Base-by-base conservation (phyloP, 1,140 invertebrate species). In the Trypoxylus dichotomus region DNA sequence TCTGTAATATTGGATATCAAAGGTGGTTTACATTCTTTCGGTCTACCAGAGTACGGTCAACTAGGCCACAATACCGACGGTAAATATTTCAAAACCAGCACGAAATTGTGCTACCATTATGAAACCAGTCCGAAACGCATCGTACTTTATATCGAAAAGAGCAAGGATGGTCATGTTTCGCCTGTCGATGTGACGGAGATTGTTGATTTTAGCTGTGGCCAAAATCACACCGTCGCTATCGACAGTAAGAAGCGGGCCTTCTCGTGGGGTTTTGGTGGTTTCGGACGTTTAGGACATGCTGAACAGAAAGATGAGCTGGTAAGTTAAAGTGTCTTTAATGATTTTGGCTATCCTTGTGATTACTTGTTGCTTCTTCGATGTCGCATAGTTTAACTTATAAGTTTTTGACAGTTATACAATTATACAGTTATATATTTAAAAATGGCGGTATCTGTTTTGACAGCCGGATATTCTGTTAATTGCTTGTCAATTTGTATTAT, bases 251-350 rank as follows among this genome's bases (percentile, higher is more conserved):
- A 94, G 83, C 90, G 96, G 11, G 92, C 95, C 0, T 98, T 93
- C 84, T 96, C 95, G 43, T 98, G 96, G 96, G 96, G 97, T 29
- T 98, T 97, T 86, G 96, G 96, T 13, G 97, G 96, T 0, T 96
- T 97, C 84, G 96, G 96, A 0, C 91, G 97, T 19, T 88, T 98
- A 1, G 97, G 97, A 0, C 96, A 98, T 87, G 93, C 95, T 63
- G 96, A 97, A 82, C 95, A 93, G 78, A 95, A 95, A 84, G 95
- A 98, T 87, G 96, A 98, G 86, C 85, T 91, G 85, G 85, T 84
- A 79, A 80, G 79, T 41, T 63, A 63, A 7, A 5, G 3, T 37
- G n/a, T n/a, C n/a, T n/a, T n/a, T n/a, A n/a, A n/a, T n/a, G n/a
- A n/a, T n/a, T n/a, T n/a, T n/a, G n/a, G n/a, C n/a, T n/a, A n/a